Evolutionary conservation across 2,113 vertebrate genomes (phyloP).

Genomic region (Cheilinus undulatus): DNA sequence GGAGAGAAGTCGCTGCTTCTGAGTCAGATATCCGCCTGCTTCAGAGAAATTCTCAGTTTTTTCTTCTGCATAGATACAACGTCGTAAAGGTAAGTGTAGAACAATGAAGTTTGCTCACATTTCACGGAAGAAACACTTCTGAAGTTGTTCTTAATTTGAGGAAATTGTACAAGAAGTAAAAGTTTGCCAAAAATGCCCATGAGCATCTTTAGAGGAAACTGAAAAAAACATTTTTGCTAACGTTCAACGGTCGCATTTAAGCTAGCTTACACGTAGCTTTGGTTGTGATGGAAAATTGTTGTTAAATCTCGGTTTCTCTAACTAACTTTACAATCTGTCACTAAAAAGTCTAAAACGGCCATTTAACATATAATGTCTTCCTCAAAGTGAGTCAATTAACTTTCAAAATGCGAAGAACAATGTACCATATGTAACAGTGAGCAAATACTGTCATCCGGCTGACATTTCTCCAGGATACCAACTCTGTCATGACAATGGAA

Average conservation of each 20-base stretch:
- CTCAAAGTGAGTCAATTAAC: not conserved
- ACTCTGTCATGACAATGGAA: conserved; percentile 9
- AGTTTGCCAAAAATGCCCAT: not conserved
- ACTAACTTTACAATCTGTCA: not conserved
- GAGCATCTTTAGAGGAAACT: conserved; percentile 2
- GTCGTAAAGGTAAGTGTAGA: conserved; percentile 56
- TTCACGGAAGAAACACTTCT: no score
- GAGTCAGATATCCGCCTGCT: conserved; percentile 13
- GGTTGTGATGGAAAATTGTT: not conserved
- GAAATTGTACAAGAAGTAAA: not conserved
- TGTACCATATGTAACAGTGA: not conserved
- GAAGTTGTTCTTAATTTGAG: not conserved
- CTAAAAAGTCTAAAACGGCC: not conserved
- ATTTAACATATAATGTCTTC: not conserved
- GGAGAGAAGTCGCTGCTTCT: conserved; percentile 10
- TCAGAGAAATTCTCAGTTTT: conserved; percentile 13
- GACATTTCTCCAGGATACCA: not conserved
- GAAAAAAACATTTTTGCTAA: not conserved
- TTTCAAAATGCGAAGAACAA: not conserved
- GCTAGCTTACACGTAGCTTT: not conserved
- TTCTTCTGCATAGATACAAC: not conserved
- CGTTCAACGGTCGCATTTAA: not conserved
- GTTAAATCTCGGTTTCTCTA: not conserved
- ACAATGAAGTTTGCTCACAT: not conserved
- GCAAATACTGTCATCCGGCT: not conserved